A percentile compares a stretch with the other conserved stretches of the same genome.
phyloP scores from a whole-genome alignment of 2,888 invertebrate genomes.

The Catocala nupta region DNA sequence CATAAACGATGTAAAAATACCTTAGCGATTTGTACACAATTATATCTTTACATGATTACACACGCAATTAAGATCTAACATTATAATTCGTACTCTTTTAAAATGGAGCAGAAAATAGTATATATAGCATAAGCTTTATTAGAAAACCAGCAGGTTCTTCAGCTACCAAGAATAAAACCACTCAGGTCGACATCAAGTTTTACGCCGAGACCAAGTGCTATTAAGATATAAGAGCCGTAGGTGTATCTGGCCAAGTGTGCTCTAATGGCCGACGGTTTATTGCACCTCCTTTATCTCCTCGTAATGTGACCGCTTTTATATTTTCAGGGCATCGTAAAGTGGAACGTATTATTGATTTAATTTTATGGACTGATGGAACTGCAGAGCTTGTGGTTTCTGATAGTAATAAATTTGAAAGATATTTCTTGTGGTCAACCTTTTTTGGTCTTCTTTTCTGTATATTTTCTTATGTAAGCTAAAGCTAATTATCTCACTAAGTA shows the following conservation, averaged over 20 bases:
- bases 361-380: constrained; percentile 17
- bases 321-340: constrained; percentile 32
- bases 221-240: constrained; percentile 29
- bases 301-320: constrained; percentile 39
- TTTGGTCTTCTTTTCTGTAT: too few relatives aligned
- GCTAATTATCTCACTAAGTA: too few relatives aligned
- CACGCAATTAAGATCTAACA: too few relatives aligned
- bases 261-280: constrained; percentile 44
- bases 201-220: constrained; percentile 27
- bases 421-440: too few relatives aligned
- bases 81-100: too few relatives aligned
- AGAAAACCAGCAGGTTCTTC: not conserved
- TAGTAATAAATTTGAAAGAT: too few relatives aligned
- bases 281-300: constrained; percentile 38
- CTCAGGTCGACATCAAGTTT: constrained; percentile 16
- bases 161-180: constrained; percentile 18
- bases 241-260: constrained; percentile 27
- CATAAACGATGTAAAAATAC: too few relatives aligned
- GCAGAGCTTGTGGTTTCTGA: constrained; percentile 4
- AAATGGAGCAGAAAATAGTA: not conserved
- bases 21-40: too few relatives aligned
- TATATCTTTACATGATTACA: too few relatives aligned
- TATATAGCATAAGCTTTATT: not conserved
- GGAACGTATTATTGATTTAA: constrained; percentile 35
- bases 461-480: too few relatives aligned